phyloP scores from a whole-genome alignment of 2,113 vertebrate genomes.

The Uropsilus gracilis region DNA sequence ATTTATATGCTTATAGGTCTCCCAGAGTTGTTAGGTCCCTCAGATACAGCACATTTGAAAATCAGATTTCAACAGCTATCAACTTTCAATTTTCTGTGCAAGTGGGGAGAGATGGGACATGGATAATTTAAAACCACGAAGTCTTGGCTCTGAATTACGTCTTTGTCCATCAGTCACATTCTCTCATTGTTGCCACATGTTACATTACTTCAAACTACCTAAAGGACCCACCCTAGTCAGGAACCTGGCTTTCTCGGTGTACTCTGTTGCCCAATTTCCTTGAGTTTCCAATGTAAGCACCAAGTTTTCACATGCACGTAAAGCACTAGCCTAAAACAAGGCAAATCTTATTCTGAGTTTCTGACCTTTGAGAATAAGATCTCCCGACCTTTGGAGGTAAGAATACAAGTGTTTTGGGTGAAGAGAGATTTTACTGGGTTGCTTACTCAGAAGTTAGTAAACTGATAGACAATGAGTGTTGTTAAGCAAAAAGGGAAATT shows the following conservation, averaged over 20 bases:
- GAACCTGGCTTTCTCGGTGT: not conserved
- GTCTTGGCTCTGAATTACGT: conserved; percentile 2
- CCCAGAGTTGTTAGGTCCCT: conserved; percentile 7
- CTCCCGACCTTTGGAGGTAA: not conserved
- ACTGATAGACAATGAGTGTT: not conserved
- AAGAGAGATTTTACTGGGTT: not conserved
- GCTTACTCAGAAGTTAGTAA: not conserved
- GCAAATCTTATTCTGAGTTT: not conserved
- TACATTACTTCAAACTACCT: not conserved
- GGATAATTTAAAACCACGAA: conserved; percentile 22
- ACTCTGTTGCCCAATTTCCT: not conserved
- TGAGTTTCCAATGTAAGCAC: not conserved
- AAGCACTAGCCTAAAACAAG: not conserved
- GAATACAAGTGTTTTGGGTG: not conserved
- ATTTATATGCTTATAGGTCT: not conserved
- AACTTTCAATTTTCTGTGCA: conserved; percentile 57
- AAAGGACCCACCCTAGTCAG: not conserved
- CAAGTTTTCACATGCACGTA: not conserved
- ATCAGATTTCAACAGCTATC: conserved; percentile 42
- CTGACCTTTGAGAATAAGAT: not conserved
- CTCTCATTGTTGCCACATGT: not conserved
- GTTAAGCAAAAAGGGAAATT: not conserved
- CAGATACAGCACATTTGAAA: conserved; percentile 48
- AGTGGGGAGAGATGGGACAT: conserved; percentile 11
- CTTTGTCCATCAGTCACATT: not conserved